Percentiles rank a stretch among this genome's conserved stretches.
These are phyloP conservation scores for Polyommatus iphigenia DNA, from an alignment of 2,888 invertebrate species.

Conservation along the genomic window DNA sequence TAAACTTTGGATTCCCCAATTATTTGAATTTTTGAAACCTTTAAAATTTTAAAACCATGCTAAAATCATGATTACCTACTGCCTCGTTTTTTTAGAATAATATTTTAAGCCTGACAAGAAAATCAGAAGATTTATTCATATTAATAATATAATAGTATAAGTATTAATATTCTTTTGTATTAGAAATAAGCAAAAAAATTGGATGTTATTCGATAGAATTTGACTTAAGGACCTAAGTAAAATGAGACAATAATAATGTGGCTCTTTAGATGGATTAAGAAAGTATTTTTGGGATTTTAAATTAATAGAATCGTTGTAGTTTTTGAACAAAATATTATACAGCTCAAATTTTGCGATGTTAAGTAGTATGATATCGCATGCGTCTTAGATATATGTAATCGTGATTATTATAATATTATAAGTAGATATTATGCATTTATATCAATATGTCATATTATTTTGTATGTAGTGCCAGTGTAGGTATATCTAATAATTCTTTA, in stretches of 20 bases:
- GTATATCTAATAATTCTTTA: too few species aligned
- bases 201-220: not conserved
- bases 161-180: not conserved
- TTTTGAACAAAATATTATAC: constrained; percentile 26
- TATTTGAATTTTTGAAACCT: not conserved
- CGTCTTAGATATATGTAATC: not conserved
- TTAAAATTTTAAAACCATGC: not conserved
- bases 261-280: constrained; percentile 34
- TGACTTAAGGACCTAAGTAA: constrained; percentile 25
- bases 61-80: not conserved
- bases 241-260: constrained; percentile 47
- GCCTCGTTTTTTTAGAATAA: not conserved
- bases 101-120: not conserved
- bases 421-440: not conserved
- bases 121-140: not conserved
- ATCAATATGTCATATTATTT: too few species aligned
- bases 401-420: not conserved
- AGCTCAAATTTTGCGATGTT: constrained; percentile 6
- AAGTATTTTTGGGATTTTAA: constrained; percentile 29
- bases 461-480: too few species aligned
- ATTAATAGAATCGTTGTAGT: constrained; percentile 1
- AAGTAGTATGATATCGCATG: not conserved
- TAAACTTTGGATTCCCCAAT: not conserved
- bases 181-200: not conserved
- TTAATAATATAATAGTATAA: too few species aligned